Conservation (phyloP, 2,113 vertebrate species). For the Ellobius talpinus region DNA sequence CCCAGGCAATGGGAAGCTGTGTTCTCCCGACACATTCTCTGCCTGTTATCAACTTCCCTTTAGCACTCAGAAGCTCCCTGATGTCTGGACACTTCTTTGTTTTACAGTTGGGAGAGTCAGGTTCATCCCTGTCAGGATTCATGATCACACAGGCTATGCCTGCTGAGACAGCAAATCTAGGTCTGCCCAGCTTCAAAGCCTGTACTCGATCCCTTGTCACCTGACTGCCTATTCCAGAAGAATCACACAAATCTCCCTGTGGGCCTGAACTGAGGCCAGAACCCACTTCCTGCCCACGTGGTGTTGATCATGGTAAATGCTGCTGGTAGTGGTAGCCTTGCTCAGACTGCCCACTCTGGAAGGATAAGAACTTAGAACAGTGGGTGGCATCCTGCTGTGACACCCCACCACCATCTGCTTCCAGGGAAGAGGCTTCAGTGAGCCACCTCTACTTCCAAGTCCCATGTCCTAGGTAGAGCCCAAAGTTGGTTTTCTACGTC, state of each 20-base stretch:
- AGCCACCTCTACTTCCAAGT: not conserved
- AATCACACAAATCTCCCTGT: not conserved
- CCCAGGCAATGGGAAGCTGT: not conserved
- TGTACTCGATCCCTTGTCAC: not conserved
- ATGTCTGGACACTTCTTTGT: not conserved
- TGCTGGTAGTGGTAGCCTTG: not conserved
- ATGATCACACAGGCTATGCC: not conserved
- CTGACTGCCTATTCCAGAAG: not conserved
- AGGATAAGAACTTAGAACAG: not conserved
- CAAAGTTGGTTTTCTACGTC: not conserved
- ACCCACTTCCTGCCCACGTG: not conserved
- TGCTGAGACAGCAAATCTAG: not conserved
- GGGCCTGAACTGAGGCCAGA: not conserved
- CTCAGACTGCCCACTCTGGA: not conserved
- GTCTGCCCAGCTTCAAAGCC: not conserved
- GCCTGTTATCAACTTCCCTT: not conserved
- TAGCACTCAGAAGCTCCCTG: not conserved
- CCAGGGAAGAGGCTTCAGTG: not conserved
- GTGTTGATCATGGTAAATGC: not conserved
- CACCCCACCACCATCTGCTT: not conserved
- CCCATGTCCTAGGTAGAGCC: not conserved
- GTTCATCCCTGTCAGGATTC: not conserved
- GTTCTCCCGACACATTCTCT: not conserved
- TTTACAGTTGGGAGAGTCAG: not conserved
- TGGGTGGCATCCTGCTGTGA: not conserved